These are phyloP conservation scores for Plumapathes pennacea DNA, from an alignment of 92 coral and sea anemone genomes.

Conservation along the genomic window DNA sequence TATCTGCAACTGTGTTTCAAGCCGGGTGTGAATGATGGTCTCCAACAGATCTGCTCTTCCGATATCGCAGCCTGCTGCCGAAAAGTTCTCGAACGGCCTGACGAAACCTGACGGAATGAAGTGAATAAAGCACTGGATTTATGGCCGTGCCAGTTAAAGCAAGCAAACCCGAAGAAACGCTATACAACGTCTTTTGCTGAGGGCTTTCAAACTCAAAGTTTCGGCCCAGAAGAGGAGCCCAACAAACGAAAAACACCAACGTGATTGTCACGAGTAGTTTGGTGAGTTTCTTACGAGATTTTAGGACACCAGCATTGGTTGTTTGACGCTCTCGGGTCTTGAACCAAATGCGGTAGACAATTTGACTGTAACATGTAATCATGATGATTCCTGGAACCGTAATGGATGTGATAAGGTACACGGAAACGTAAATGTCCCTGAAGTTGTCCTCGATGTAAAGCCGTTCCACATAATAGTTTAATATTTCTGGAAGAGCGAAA, in stretches of 20 bases:
- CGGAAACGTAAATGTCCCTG: not conserved
- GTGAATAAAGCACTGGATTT: constrained; percentile 24
- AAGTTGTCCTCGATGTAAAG: too few relatives aligned
- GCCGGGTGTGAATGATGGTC: too few relatives aligned
- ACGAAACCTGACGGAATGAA: constrained; percentile 20
- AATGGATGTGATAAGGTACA: constrained; percentile 10
- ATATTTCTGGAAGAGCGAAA: too few relatives aligned
- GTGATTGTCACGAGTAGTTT: constrained; percentile 33
- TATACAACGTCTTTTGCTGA: not conserved
- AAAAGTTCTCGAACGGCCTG: constrained; percentile 1
- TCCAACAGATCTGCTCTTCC: too few relatives aligned
- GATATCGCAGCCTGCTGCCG: too few relatives aligned
- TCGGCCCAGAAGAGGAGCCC: constrained; percentile 37
- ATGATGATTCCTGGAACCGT: constrained; percentile 20
- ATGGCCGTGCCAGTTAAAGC: constrained; percentile 8
- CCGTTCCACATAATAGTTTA: too few relatives aligned
- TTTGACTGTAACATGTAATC: constrained; percentile 19
- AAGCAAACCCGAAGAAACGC: not conserved
- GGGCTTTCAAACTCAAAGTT: not conserved
- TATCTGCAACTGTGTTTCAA: too few relatives aligned
- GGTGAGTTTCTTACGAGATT: constrained; percentile 56
- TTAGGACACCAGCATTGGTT: constrained; percentile 30
- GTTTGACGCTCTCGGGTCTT: constrained; percentile 2
- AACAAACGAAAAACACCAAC: constrained; percentile 22
- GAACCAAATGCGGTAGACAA: constrained; percentile 49